Evolutionary conservation across 2,113 vertebrate genomes (phyloP).

Genomic region (Physeter macrocephalus): DNA sequence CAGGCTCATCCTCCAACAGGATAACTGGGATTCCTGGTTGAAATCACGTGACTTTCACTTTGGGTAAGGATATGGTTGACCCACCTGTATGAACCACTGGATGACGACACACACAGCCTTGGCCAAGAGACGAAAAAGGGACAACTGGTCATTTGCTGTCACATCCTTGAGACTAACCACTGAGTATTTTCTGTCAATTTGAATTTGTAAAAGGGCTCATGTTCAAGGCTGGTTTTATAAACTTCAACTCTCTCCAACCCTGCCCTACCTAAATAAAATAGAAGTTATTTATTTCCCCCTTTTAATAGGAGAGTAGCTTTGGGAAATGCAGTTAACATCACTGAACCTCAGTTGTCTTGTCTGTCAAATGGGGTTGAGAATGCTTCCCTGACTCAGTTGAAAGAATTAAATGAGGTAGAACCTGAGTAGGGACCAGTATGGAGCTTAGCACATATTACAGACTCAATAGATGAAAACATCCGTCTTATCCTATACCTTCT

Average conservation of each 20-base stretch:
- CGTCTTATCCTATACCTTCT: not conserved
- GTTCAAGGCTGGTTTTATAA: not conserved
- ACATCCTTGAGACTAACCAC: not conserved
- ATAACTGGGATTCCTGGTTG: not conserved
- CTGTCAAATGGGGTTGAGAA: not conserved
- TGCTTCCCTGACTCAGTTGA: not conserved
- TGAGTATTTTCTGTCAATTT: not conserved
- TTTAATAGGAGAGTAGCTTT: not conserved
- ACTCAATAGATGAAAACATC: not conserved
- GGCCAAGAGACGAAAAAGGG: not conserved
- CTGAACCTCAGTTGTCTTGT: not conserved
- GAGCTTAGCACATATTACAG: not conserved
- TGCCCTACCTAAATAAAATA: not conserved
- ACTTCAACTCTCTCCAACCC: not conserved
- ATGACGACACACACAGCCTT: no score
- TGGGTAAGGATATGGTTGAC: not conserved
- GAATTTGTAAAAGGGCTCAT: not conserved
- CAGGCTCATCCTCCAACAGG: not conserved
- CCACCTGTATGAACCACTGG: fast-evolving
- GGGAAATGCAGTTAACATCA: not conserved
- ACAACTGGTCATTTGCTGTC: not conserved
- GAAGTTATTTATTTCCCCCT: not conserved
- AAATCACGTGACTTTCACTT: not conserved
- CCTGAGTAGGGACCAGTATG: not conserved
- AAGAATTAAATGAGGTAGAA: not conserved